These are phyloP conservation scores for Trimorus sp. DNA, from an alignment of 2,888 invertebrate genomes.

Conservation along the genomic window DNA sequence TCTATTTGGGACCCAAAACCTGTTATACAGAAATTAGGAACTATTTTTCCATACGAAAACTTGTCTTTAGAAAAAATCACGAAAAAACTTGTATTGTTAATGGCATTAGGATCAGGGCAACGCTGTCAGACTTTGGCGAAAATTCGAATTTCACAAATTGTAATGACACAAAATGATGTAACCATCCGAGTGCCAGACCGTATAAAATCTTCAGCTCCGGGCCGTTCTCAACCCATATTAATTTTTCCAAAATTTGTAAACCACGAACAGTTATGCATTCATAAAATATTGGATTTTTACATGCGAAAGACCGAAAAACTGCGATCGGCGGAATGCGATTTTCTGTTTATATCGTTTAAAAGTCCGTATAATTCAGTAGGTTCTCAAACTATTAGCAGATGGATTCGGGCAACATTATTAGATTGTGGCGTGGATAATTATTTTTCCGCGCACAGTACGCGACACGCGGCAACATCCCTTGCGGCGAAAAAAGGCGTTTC, in stretches of 20 bases:
- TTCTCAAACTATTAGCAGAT: not conserved
- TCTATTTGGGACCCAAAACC: not conserved
- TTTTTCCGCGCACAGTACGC: not conserved
- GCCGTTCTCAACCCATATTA: not conserved
- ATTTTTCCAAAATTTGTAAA: not conserved
- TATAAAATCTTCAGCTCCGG: conserved; percentile 10
- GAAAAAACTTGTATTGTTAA: conserved; percentile 5
- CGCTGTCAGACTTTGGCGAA: not conserved
- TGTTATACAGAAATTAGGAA: not conserved
- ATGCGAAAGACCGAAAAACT: not conserved
- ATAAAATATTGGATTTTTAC: not conserved
- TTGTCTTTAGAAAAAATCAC: not conserved
- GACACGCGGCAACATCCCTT: not conserved
- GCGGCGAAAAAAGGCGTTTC: not conserved
- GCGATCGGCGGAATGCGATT: not conserved
- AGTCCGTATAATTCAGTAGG: not conserved
- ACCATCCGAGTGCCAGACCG: conserved; percentile 1
- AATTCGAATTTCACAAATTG: not conserved
- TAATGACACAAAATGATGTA: not conserved
- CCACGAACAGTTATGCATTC: not conserved
- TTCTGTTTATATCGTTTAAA: conserved; percentile 2
- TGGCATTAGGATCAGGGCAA: not conserved
- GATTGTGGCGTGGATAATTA: not conserved
- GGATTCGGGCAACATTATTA: not conserved
- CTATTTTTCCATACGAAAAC: not conserved